Percentiles rank a stretch among this genome's conserved stretches.
phyloP scores from a whole-genome alignment of 2,797 vertebrate species.

The Hylomyscus alleni region DNA sequence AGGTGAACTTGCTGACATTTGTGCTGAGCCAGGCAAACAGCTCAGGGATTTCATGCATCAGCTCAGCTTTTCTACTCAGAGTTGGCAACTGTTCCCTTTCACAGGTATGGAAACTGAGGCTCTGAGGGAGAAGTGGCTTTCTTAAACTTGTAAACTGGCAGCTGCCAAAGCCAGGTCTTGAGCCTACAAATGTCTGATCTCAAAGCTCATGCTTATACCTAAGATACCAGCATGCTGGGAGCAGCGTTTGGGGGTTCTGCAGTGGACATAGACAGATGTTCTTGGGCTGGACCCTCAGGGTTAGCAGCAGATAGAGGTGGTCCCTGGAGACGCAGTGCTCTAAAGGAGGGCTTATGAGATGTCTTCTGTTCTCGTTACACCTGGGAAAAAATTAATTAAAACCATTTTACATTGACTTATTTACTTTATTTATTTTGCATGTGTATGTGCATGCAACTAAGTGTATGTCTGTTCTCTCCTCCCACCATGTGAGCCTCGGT shows the following conservation, averaged over 20 bases:
- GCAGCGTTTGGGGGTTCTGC: not conserved
- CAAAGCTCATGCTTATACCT: not conserved
- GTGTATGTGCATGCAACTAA: not conserved
- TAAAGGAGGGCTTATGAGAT: not conserved
- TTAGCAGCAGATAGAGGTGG: not conserved
- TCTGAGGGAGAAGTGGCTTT: not conserved
- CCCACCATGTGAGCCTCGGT: too few relatives aligned
- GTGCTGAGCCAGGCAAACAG: not conserved
- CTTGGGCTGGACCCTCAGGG: not conserved
- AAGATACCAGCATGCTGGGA: not conserved
- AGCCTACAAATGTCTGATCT: not conserved
- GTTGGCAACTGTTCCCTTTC: not conserved
- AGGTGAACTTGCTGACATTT: not conserved
- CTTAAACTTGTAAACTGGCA: not conserved
- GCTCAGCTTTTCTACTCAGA: not conserved
- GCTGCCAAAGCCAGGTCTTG: not conserved
- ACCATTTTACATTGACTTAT: not conserved
- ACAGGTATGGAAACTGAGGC: conserved; percentile 17
- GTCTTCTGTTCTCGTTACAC: not conserved
- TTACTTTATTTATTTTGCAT: not conserved
- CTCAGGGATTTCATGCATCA: not conserved
- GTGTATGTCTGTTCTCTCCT: not conserved
- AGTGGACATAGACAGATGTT: not conserved
- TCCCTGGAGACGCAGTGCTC: not conserved
- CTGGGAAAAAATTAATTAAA: not conserved